Evolutionary conservation across 2,797 vertebrate species (phyloP), one percentile per base, ranked within the genome.

Genomic region (Argyrosomus regius): DNA sequence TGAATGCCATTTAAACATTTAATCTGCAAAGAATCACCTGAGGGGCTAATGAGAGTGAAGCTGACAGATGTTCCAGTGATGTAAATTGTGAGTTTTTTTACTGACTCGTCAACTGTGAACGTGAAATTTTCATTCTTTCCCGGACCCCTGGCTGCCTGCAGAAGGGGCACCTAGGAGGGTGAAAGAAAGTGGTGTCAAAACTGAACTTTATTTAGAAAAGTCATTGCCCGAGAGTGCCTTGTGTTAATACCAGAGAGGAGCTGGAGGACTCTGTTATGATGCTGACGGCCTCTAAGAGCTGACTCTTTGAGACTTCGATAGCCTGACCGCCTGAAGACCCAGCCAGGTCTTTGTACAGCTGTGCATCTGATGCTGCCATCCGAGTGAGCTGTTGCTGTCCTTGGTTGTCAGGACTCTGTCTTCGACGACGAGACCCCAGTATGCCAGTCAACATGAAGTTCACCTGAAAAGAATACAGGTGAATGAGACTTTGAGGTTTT

Each of bases 281-380:
- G 56, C 43, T 80, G 31, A 77, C 82, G 41, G 87, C 90, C 17
- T 46, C 16, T 1, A 24, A 13, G 45, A 93, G 84, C 17, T 81
- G 60, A 20, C 1, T 35, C 73, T 86, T 91, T 16, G 72, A 53
- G 65, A 92, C 81, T 28, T 83, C 59, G 5, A 94, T 87, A 8
- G 75, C 68, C 17, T 80, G 76, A 3, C 92, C 93, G 6, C 93
- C 93, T 41, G 93, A 92, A 1, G 22, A 58, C 62, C 84, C 67
- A 22, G 93, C 77, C 64, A 94, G 12, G 0, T 86, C 62, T 28
- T 18, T 65, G 83, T 93, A 94, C 18, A 92, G 9, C 56, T 83
- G 43, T 3, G 1, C 5, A 6, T 41, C 72, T 3, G 60, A 45
- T 1, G 5, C 13, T 1, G 8, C 3, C 4, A 80, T 61, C 16